phyloP scores from a whole-genome alignment of 64 coral and sea anemone genomes.

The Montipora foliosa region DNA sequence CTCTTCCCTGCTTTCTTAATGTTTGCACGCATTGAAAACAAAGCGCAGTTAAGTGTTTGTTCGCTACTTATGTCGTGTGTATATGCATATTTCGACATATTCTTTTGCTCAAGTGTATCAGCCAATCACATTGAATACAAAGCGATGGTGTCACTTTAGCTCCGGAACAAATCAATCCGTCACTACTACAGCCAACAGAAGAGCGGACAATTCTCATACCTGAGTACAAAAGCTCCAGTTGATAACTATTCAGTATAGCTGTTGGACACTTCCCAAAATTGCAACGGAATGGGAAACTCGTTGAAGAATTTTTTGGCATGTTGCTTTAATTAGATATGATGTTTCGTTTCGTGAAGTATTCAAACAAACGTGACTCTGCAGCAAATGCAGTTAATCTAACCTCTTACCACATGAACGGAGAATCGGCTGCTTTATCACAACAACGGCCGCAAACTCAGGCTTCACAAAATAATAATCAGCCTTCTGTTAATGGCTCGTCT shows the following conservation, averaged over 20 bases:
- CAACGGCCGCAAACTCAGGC: neutral
- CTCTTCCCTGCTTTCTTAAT: neutral
- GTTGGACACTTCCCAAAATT: neutral
- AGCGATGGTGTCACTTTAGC: neutral
- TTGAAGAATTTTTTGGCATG: neutral
- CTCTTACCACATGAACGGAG: conserved; percentile 20
- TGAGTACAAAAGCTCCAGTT: neutral
- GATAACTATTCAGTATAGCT: neutral
- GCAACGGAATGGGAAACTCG: neutral
- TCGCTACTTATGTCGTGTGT: neutral
- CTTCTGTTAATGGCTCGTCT: neutral
- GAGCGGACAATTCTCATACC: neutral
- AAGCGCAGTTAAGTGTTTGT: neutral
- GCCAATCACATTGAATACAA: neutral
- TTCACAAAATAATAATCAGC: neutral
- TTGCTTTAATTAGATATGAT: neutral
- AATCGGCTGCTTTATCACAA: neutral
- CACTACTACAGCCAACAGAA: neutral
- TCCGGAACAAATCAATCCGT: neutral
- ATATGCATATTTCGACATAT: neutral
- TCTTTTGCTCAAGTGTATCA: neutral
- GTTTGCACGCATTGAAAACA: neutral
- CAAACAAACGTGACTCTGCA: conserved; percentile 1
- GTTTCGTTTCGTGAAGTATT: conserved; percentile 22
- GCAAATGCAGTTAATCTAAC: conserved; percentile 8